These are phyloP conservation scores for Sarcophaga caerulescens DNA, from an alignment of 2,888 invertebrate genomes.

Conservation along the genomic window DNA sequence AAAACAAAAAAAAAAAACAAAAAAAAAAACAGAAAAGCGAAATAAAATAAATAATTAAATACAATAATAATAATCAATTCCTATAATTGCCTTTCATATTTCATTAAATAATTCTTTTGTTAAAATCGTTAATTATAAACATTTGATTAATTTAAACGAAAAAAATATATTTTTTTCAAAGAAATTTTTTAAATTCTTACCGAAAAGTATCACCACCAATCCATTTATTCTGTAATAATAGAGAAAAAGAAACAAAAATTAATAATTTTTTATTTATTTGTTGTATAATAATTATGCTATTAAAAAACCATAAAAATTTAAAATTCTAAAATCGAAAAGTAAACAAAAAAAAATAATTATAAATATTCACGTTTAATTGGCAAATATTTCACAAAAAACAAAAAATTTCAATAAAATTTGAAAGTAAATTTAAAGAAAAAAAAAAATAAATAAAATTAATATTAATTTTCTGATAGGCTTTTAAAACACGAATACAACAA, in stretches of 20 bases:
- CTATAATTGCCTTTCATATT: not conserved
- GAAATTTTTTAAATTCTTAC: constrained; percentile 34
- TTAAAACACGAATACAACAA: no score
- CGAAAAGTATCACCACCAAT: constrained; percentile 36
- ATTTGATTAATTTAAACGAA: not conserved
- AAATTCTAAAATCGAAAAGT: not conserved
- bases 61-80: not conserved
- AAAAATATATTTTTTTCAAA: not conserved
- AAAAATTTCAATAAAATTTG: no score
- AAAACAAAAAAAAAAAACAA: not conserved
- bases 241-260: constrained; percentile 7
- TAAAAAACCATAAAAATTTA: not conserved
- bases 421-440: no score
- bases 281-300: not conserved
- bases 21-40: no score
- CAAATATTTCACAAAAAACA: not conserved
- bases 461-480: no score
- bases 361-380: not conserved
- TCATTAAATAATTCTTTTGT: not conserved
- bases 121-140: not conserved
- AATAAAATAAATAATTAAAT: not conserved
- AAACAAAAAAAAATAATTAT: no score
- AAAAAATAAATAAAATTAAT: no score
- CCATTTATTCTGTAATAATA: constrained; percentile 49
- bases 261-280: not conserved